A percentile compares a stretch with the other conserved stretches of the same genome.
These are phyloP conservation scores for Ispidina picta DNA, from an alignment of 2,797 vertebrate genomes.

Conservation along the genomic window DNA sequence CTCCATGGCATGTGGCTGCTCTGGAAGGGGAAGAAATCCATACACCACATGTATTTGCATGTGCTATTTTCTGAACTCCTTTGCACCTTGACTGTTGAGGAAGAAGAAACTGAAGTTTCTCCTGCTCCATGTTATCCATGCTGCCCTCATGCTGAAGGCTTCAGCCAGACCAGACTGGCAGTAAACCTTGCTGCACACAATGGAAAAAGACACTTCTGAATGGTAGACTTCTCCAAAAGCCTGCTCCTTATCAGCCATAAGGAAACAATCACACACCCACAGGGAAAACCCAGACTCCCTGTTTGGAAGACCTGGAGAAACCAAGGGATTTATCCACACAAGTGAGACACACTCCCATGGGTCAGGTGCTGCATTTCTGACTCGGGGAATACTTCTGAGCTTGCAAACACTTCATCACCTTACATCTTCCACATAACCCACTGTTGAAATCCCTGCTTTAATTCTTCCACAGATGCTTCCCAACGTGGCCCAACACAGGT, in stretches of 20 bases:
- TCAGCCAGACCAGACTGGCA: neutral
- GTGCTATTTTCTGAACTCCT: neutral
- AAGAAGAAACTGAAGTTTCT: neutral
- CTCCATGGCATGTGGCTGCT: neutral
- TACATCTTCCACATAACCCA: conserved; percentile 6
- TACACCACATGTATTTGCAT: fast-evolving
- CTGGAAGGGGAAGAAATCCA: neutral
- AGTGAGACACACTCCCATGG: conserved; percentile 6
- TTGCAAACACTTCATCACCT: conserved; percentile 48
- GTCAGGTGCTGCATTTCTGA: neutral
- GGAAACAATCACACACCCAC: conserved; percentile 15
- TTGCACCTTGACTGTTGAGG: neutral
- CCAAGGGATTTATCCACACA: conserved; percentile 24
- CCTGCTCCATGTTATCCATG: neutral
- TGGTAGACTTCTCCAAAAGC: neutral
- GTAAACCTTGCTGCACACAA: neutral
- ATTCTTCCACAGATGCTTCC: conserved; percentile 65
- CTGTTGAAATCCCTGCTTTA: conserved; percentile 48
- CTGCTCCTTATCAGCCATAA: conserved; percentile 29
- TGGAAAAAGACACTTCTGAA: neutral
- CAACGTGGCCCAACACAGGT: conserved; percentile 71
- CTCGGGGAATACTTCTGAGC: neutral
- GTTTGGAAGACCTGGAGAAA: neutral
- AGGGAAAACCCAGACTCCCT: conserved; percentile 1
- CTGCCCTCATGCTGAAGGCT: neutral